Evolutionary conservation across 1,140 invertebrate species (phyloP).

Genomic region (Sinonovacula constricta): DNA sequence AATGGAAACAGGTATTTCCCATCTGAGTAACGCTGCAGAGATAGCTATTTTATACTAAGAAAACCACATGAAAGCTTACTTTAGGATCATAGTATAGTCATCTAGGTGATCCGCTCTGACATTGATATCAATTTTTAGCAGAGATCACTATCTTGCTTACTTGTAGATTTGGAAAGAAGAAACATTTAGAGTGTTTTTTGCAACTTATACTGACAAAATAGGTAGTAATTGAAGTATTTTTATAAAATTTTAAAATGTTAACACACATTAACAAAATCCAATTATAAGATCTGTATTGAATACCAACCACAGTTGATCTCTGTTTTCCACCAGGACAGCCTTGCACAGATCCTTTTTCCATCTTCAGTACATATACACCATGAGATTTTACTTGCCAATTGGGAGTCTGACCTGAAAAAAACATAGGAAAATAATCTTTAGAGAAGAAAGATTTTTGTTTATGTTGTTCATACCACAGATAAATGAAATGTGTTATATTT

Average conservation of each 20-base stretch:
- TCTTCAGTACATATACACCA: constrained; percentile 55
- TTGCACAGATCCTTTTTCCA: constrained; percentile 56
- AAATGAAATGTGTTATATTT: no score
- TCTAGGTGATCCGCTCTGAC: no score
- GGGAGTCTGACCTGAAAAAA: constrained; percentile 41
- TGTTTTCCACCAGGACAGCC: constrained; percentile 55
- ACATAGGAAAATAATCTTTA: neutral
- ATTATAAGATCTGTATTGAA: no score
- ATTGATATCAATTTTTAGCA: neutral
- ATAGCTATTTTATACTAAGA: no score
- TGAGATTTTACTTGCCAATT: constrained; percentile 48
- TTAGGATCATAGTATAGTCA: no score
- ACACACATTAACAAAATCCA: neutral
- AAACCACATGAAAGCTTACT: no score
- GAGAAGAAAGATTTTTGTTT: neutral
- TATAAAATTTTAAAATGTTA: neutral
- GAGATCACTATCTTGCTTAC: neutral
- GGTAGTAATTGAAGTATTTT: neutral
- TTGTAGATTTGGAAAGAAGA: neutral
- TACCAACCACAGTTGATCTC: constrained; percentile 60
- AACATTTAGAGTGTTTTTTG: neutral
- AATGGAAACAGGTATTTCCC: no score
- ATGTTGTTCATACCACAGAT: neutral
- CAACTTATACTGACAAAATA: neutral
- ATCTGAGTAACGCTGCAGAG: no score